Conservation (phyloP, 2,888 invertebrate genomes). For the Panopea generosa region DNA sequence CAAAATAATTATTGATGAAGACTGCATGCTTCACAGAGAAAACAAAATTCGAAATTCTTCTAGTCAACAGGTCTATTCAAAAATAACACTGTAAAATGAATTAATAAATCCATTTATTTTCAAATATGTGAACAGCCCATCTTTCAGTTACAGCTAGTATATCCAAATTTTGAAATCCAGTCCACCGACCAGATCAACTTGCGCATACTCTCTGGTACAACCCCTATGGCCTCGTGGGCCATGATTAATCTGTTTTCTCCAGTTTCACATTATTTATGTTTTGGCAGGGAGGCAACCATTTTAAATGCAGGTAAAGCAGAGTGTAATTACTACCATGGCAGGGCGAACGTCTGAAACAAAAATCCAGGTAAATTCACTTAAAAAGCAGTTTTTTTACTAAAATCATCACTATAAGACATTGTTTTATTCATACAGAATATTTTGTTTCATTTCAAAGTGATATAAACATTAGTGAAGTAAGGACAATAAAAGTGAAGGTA, state of each 20-base stretch:
- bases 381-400: too few relatives aligned
- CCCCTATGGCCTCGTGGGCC: constrained; percentile 53
- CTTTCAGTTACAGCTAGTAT: constrained; percentile 7
- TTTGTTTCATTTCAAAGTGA: too few relatives aligned
- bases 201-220: constrained; percentile 12
- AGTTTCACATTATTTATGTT: constrained; percentile 68
- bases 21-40: too few relatives aligned
- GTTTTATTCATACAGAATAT: too few relatives aligned
- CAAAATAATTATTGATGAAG: too few relatives aligned
- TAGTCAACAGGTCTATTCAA: too few relatives aligned
- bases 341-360: neutral
- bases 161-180: constrained; percentile 52
- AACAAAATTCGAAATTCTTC: too few relatives aligned
- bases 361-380: too few relatives aligned
- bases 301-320: constrained; percentile 32
- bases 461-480: too few relatives aligned
- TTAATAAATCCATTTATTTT: constrained; percentile 64
- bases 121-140: constrained; percentile 30
- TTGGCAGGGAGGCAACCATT: constrained; percentile 59
- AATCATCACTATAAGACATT: too few relatives aligned
- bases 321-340: constrained; percentile 50
- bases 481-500: too few relatives aligned
- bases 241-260: constrained; percentile 64
- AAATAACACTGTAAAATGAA: constrained; percentile 14
- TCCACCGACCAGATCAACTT: neutral